Base-by-base conservation (phyloP, 2,113 vertebrate genomes). In the Lepus americanus region DNA sequence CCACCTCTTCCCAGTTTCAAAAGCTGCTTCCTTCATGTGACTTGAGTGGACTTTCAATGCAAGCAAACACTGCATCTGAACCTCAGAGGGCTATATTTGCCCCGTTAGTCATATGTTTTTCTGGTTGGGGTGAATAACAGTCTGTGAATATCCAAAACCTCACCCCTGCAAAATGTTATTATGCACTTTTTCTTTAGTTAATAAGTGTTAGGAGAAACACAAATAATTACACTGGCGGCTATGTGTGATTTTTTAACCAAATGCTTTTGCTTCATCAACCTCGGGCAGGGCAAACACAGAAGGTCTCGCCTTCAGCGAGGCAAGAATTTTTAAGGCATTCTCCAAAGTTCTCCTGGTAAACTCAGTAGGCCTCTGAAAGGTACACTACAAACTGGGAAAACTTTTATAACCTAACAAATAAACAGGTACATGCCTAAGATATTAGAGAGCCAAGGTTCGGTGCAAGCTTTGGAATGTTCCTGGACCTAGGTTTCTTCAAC, bases 171-270 rank as follows among this genome's bases (percentile, higher is more conserved):
- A 92, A 87, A 67, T 16, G 31, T 51, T 80, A 9, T 61, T 67
- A 66, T 25, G 13, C 16, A 51, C 51, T 70, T 90, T 93, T 90
- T 89, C 36, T 93, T 59, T 78, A 85, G 81, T 86, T 95, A 96
- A 55, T 89, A 87, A 94, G 59, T 95, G 10, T 89, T 89, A 77
- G 90, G 53, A 94, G 79, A 90, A 90, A 92, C 0, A 49, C 53
- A 80, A 93, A 79, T 80, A 82, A 74, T 94, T 69, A 86, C 1
- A 61, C 27, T 8, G 7, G 73, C 17, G 22, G 19, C 20, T 86
- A 17, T 49, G 9, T 53, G 36, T 76, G 10, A 39, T 77, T 84
- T 59, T 94, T 90, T 73, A 84, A 70, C 49, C 17, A 55, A 59
- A 64, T 23, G 11, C 2, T 90, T 69, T 89, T 84, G 59, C 49